Evolutionary conservation across 1,140 invertebrate species (phyloP), one percentile per base, ranked within the genome.

Genomic region (Cotesia vestalis): DNA sequence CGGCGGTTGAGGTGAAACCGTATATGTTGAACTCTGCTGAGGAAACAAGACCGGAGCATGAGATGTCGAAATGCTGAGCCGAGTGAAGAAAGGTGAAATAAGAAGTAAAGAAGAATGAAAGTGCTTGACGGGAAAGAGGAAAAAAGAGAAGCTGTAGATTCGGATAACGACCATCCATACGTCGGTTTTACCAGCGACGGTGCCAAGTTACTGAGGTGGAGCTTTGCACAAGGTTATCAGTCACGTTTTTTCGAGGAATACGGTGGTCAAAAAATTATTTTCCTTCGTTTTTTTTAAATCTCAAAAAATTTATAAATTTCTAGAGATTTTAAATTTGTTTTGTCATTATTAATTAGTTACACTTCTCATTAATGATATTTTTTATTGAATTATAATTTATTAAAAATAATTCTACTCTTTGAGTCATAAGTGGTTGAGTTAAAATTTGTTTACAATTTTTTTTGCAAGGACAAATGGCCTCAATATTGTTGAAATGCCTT

Each of bases 101-200:
- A 27, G 57, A 70, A 61, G 64, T 9, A 46, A 9, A 46, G 40
- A 46, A 46, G 59, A n/a, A 55, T 14, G 5, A 59, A 20, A 55
- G 53, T 55, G 53, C 17, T 12, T 14, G 57, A 59, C 27, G 27
- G 57, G 4, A 5, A 11, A 20, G 53, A 59, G 57, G 11, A 59
- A 20, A 59, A 59, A 46, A 46, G 40, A 52, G 55, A 38, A 75
- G 57, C 64, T 66, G 66, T 69, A 69, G 72, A 73, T 68, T 69
- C 61, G 46, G 53, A 60, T 69, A 73, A 73, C 72, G 72, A 73
- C 67, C 59, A 69, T 66, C 72, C 59, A 73, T 73, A 73, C 52
- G 57, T 73, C 72, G 66, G 5, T 17, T n/a, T 66, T 40, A 66
- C 34, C 14, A 67, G 66, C 27, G 66, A 36, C 66, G 53, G 20